Base-by-base conservation (phyloP, 1,140 invertebrate species). In the Monochamus saltuarius region DNA sequence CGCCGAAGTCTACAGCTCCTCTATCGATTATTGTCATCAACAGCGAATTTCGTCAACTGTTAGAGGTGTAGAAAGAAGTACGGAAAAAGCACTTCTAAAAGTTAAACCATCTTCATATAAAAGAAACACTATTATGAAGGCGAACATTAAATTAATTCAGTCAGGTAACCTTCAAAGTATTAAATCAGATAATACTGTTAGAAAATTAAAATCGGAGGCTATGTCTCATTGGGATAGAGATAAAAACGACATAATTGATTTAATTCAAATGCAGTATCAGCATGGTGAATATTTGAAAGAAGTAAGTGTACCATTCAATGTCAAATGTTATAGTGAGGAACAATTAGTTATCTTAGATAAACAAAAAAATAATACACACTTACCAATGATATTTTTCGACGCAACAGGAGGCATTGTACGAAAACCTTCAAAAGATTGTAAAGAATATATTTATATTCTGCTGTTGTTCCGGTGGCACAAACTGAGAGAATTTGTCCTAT, bases 221-320 rank as follows among this genome's bases (percentile, higher is more conserved):
- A 22, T 56, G 7, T 3, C 39, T 17, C 13, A 38, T 2, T 16
- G n/a, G 16, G 54, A 56, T 22, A 14, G 54, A 1, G 39, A 56
- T 19, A 45, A 56, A 17, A 38, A 56, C 22, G 54, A 56, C 13
- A 11, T 56, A 2, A 16, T 43, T n/a, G 54, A 56, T 19, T 22
- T 56, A 19, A 43, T 56, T 6, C 2, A 13, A 29, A 56, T 56
- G 54, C 54, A 56, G 14, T 4, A 17, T 7, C 38, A 59, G 37
- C 57, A 53, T 43, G n/a, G 35, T 7, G 49, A 59, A 42, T 59
- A 59, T 34, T 52, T 53, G 9, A 29, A 53, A 19, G 39, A 56
- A 45, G 54, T 56, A 2, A 17, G 38, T 9, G 14, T 29, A 2
- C 54, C 54, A 2, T 45, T 56, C 29, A 7, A 3, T 11, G 29